Base-by-base conservation (phyloP, 2,888 invertebrate genomes). In the Teleiodes luculella region DNA sequence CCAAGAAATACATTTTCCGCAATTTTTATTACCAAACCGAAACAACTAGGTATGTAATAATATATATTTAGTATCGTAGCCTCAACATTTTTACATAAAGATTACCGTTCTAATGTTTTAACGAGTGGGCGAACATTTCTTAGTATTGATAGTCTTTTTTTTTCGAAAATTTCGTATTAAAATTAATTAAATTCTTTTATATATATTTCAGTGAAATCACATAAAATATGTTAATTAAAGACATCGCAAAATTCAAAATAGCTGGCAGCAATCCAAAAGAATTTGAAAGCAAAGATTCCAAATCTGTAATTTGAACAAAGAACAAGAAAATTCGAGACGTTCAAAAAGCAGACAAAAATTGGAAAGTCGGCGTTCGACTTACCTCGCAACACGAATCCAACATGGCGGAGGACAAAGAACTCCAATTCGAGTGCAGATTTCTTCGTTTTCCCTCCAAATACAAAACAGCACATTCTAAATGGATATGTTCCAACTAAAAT, bases 341-440 rank as follows among this genome's bases (percentile, higher is more conserved):
- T 37, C 36, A 28, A 49, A 49, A 49, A 37, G 20, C 28, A n/a
- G 13, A 37, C 37, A 52, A 57, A 49, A 57, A 62, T 56, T 62
- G 60, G 61, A 62, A 62, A 64, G 61, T 52, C 43, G 31, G 13
- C 41, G 43, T 28, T 43, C 20, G 43, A 43, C 43, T 43, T 43
- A 62, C 64, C 62, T 52, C 62, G 61, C 61, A 57, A 56, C 54
- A 57, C 55, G 48, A 49, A 58, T 53, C 57, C 62, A 65, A 63
- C 11, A 65, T 63, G 63, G 63, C 63, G 60, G 35, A 31, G 56
- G 49, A 65, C 62, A 63, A 65, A 63, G 63, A 55, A 62, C 59
- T 63, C 61, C 62, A 46, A 55, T 54, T 43, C 13, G 43, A 28
- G 43, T 43, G 43, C 43, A 43, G 43, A 43, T 43, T 52, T 58